phyloP scores from a whole-genome alignment of 2,888 invertebrate species.

The Junonia oenone region DNA sequence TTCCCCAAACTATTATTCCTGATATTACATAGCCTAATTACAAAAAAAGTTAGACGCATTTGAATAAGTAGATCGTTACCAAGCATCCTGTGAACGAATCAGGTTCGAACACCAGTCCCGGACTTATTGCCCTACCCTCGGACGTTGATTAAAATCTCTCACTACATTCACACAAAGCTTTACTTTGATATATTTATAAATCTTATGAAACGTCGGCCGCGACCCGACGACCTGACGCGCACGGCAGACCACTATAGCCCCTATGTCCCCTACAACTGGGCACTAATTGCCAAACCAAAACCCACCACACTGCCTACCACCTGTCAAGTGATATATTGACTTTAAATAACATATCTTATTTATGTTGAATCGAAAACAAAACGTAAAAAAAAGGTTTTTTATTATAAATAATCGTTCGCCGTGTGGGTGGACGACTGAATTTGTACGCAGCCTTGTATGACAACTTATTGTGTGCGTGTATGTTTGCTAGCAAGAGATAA shows the following conservation, averaged over 20 bases:
- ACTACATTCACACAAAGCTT: slow-evolving; percentile 72
- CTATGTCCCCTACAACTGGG: slow-evolving; percentile 37
- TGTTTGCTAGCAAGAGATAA: slow-evolving; percentile 51
- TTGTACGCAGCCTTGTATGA: slow-evolving; percentile 67
- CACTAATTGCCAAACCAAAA: slow-evolving; percentile 40
- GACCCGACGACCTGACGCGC: slow-evolving; percentile 43
- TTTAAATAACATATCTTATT: slow-evolving; percentile 81
- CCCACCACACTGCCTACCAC: slow-evolving; percentile 62
- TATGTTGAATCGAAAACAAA: slow-evolving; percentile 79
- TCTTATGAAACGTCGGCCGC: slow-evolving; percentile 64
- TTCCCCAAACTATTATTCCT: neutral
- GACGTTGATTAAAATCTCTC: slow-evolving; percentile 77
- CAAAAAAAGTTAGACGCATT: neutral
- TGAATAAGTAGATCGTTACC: neutral
- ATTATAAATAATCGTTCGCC: slow-evolving; percentile 68
- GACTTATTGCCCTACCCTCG: slow-evolving; percentile 44
- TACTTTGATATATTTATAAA: slow-evolving; percentile 76
- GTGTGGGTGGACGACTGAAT: slow-evolving; percentile 76
- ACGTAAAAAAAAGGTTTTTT: slow-evolving; percentile 70
- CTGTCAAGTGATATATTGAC: slow-evolving; percentile 79
- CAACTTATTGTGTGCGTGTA: slow-evolving; percentile 50
- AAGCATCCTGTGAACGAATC: slow-evolving; percentile 44
- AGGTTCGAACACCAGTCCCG: slow-evolving; percentile 44
- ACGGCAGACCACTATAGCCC: slow-evolving; percentile 37
- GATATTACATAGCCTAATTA: neutral